phyloP scores from a whole-genome alignment of 1,140 invertebrate genomes.

The Ctenoplectra terminalis region DNA sequence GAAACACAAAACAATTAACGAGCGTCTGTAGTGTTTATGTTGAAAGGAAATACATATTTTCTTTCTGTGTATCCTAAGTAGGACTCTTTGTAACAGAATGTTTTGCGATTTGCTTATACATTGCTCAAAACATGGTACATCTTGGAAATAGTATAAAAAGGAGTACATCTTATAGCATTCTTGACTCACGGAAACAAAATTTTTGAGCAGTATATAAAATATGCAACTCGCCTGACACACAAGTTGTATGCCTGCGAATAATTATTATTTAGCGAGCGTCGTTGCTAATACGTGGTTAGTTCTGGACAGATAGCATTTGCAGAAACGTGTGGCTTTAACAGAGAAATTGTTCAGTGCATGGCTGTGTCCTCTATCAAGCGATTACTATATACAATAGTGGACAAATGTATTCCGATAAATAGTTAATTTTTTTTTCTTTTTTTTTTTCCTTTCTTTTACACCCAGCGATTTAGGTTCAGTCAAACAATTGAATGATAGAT shows the following conservation, averaged over 20 bases:
- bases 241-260: conserved; percentile 48
- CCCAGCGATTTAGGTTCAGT: background rate
- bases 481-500: background rate
- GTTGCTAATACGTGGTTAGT: conserved; percentile 54
- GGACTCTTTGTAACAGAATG: conserved; percentile 39
- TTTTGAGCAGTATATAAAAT: conserved; percentile 17
- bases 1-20: background rate
- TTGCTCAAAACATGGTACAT: background rate
- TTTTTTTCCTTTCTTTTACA: background rate
- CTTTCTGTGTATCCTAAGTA: conserved; percentile 31
- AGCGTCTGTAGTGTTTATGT: conserved; percentile 36
- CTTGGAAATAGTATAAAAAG: background rate
- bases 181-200: background rate
- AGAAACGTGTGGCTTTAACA: conserved; percentile 60
- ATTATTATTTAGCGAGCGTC: conserved; percentile 48
- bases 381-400: conserved; percentile 37
- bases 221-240: conserved; percentile 12
- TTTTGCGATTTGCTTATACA: conserved; percentile 14
- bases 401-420: conserved; percentile 24
- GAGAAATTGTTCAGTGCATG: conserved; percentile 64
- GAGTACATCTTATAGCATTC: no score
- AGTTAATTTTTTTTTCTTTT: background rate
- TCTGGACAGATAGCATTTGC: conserved; percentile 56
- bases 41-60: conserved; percentile 22
- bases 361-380: conserved; percentile 61